phyloP scores from a whole-genome alignment of 2,888 invertebrate genomes.

The Calliopum simillimum region DNA sequence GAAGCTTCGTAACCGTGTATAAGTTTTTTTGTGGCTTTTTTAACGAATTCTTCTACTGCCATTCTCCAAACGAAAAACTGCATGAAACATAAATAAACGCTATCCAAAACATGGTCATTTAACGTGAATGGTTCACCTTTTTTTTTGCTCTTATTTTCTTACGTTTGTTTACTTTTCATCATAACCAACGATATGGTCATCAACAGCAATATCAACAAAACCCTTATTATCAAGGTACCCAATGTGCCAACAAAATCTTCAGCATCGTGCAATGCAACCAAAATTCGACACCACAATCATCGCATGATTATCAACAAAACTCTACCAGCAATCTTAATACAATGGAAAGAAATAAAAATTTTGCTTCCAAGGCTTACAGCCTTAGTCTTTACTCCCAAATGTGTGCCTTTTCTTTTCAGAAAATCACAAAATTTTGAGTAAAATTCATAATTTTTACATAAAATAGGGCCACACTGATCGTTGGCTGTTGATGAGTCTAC shows the following conservation, averaged over 20 bases:
- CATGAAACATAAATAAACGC: too few relatives aligned
- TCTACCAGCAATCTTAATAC: not conserved
- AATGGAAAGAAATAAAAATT: not conserved
- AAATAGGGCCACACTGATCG: conserved; percentile 28
- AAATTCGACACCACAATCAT: conserved; percentile 18
- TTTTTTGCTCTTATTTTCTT: conserved; percentile 29
- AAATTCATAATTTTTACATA: not conserved
- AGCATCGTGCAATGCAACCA: conserved; percentile 12
- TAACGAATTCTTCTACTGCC: too few relatives aligned
- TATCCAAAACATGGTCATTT: conserved; percentile 53
- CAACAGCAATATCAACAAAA: not conserved
- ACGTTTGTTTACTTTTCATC: conserved; percentile 34
- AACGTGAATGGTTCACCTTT: conserved; percentile 61
- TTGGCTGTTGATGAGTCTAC: not conserved
- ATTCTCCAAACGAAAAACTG: too few relatives aligned
- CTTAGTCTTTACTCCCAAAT: not conserved
- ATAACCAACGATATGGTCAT: conserved; percentile 22
- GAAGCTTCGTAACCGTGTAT: too few relatives aligned
- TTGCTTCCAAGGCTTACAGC: not conserved
- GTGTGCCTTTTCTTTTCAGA: too few relatives aligned
- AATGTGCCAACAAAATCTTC: not conserved
- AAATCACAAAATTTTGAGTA: too few relatives aligned
- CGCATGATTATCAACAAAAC: conserved; percentile 21
- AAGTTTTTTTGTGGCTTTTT: too few relatives aligned
- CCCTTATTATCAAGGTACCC: not conserved